Conservation (phyloP, 64 coral and sea anemone species). For the Pocillopora damicornis region DNA sequence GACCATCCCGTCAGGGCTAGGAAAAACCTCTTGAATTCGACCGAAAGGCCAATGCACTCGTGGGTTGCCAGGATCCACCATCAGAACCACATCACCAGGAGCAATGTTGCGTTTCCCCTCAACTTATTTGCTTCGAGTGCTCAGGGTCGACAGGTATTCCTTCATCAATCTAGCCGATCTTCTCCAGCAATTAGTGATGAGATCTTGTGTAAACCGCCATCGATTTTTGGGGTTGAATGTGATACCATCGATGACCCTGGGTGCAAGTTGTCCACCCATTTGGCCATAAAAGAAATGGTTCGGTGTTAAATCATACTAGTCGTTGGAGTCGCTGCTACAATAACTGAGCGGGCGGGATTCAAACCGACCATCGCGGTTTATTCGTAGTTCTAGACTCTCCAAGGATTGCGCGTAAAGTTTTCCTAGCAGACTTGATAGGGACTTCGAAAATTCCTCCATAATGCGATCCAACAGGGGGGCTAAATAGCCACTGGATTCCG, state of each 20-base stretch:
- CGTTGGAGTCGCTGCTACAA: conserved; percentile 13
- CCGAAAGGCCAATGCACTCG: too few relatives aligned
- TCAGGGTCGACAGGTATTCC: too few relatives aligned
- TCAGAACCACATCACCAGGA: too few relatives aligned
- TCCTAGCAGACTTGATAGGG: conserved; percentile 30
- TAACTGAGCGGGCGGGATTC: not conserved
- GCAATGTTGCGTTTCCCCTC: too few relatives aligned
- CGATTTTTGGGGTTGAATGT: not conserved
- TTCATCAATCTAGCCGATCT: too few relatives aligned
- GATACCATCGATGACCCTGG: too few relatives aligned
- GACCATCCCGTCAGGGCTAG: too few relatives aligned
- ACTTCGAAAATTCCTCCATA: not conserved
- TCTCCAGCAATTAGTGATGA: not conserved
- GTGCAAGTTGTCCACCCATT: not conserved
- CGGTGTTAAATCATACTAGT: not conserved
- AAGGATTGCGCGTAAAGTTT: not conserved
- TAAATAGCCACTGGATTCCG: conserved; percentile 12
- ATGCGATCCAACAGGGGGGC: not conserved
- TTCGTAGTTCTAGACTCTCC: not conserved
- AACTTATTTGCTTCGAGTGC: too few relatives aligned
- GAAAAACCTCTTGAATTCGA: too few relatives aligned
- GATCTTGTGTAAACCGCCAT: conserved; percentile 29
- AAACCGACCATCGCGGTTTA: conserved; percentile 6
- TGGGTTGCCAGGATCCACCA: too few relatives aligned
- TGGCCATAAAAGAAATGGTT: not conserved